Conservation (phyloP, 2,888 invertebrate species). For the Archips xylosteana region DNA sequence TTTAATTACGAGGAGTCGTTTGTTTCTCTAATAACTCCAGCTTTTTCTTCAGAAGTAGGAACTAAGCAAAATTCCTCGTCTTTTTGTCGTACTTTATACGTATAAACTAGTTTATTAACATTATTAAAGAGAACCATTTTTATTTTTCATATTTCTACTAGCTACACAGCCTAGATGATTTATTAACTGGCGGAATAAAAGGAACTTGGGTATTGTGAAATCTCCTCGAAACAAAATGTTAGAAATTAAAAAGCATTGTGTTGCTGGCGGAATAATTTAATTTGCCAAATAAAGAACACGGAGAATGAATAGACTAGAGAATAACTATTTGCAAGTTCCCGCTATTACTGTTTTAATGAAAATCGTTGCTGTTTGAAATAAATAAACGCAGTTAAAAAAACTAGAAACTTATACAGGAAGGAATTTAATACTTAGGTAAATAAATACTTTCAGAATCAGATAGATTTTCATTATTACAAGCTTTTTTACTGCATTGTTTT, state of each 20-base stretch:
- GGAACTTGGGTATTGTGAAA: constrained; percentile 7
- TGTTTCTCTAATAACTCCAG: too few species aligned
- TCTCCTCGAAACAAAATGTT: constrained; percentile 7
- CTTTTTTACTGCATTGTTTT: too few species aligned
- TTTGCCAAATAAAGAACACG: constrained; percentile 53
- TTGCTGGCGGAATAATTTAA: constrained; percentile 60
- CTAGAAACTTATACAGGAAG: not conserved
- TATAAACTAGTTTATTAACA: not conserved
- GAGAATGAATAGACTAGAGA: constrained; percentile 44
- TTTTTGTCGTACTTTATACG: too few species aligned
- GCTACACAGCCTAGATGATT: not conserved
- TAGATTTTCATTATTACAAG: too few species aligned
- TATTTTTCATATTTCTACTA: not conserved
- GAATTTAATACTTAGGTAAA: too few species aligned
- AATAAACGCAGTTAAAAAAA: not conserved
- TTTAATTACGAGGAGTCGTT: too few species aligned
- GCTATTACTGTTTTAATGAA: constrained; percentile 44
- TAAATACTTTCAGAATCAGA: too few species aligned
- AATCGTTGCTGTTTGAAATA: constrained; percentile 15
- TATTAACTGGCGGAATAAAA: not conserved
- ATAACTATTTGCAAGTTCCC: constrained; percentile 51
- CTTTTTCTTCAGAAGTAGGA: too few species aligned
- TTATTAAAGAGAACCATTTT: not conserved
- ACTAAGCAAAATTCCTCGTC: too few species aligned
- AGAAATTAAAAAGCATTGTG: constrained; percentile 55